Conservation (phyloP, 1,140 invertebrate genomes). For the Protaetia brevitarsis region DNA sequence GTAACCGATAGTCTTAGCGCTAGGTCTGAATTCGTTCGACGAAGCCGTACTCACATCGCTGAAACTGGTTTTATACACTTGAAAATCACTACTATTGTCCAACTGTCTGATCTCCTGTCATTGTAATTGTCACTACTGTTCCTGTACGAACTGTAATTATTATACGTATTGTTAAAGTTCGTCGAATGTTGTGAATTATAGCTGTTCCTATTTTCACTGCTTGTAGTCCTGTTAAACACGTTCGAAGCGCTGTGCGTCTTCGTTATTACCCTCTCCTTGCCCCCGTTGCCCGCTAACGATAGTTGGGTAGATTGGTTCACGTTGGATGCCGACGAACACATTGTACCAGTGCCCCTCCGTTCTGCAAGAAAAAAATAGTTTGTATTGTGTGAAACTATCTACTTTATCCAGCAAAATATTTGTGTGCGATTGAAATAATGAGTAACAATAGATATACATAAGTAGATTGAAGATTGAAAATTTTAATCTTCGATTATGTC, state of each 20-base stretch:
- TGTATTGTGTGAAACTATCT: neutral
- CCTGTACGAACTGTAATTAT: constrained; percentile 26
- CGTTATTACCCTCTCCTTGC: constrained; percentile 30
- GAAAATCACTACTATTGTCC: constrained; percentile 18
- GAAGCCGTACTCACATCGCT: constrained; percentile 29
- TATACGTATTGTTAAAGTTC: constrained; percentile 14
- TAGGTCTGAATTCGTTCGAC: neutral
- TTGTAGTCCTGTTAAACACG: constrained; percentile 37
- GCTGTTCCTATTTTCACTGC: constrained; percentile 36
- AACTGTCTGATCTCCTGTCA: constrained; percentile 10
- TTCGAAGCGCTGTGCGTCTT: constrained; percentile 47
- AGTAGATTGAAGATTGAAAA: too few relatives aligned
- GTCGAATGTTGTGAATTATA: constrained; percentile 37
- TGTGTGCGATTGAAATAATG: too few relatives aligned
- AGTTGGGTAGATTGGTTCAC: constrained; percentile 4
- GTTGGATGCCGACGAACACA: constrained; percentile 12
- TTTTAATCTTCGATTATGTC: too few relatives aligned
- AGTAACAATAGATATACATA: too few relatives aligned
- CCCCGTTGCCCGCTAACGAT: neutral
- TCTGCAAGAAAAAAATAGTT: neutral
- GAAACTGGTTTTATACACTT: constrained; percentile 28
- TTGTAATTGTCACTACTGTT: constrained; percentile 13
- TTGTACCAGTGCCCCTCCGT: constrained; percentile 6
- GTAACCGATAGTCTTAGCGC: neutral
- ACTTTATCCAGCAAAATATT: too few relatives aligned